A percentile compares a stretch with the other conserved stretches of the same genome.
phyloP scores from a whole-genome alignment of 2,797 vertebrate species.

The Spinus pinus region DNA sequence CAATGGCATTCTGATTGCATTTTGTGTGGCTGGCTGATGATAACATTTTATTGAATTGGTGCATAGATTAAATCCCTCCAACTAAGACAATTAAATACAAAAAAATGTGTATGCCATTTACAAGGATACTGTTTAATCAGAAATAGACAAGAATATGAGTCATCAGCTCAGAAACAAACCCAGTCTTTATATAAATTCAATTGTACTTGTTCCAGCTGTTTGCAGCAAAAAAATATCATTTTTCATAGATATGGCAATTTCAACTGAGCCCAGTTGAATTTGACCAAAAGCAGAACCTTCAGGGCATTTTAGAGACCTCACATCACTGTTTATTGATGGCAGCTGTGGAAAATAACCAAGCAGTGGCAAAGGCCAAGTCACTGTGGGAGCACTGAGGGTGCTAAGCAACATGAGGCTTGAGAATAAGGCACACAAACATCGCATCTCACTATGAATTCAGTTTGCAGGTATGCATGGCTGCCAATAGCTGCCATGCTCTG shows the following conservation, averaged over 20 bases:
- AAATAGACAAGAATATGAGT: constrained; percentile 61
- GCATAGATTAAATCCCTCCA: constrained; percentile 43
- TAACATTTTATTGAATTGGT: constrained; percentile 45
- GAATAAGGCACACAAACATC: background rate
- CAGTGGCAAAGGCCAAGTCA: background rate
- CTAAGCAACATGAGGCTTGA: background rate
- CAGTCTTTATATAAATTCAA: constrained; percentile 42
- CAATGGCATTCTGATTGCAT: constrained; percentile 6
- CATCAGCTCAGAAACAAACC: constrained; percentile 53
- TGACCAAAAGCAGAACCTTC: background rate
- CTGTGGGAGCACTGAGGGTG: background rate
- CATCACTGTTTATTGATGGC: background rate
- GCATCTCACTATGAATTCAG: background rate
- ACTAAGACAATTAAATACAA: constrained; percentile 54
- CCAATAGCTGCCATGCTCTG: background rate
- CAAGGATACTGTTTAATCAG: constrained; percentile 64
- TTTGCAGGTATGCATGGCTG: background rate
- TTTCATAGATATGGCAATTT: background rate
- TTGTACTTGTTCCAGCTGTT: constrained; percentile 36
- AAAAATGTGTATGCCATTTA: constrained; percentile 46
- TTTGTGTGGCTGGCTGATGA: background rate
- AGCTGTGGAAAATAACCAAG: background rate
- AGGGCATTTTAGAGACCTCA: background rate
- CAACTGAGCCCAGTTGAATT: background rate
- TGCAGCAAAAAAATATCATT: background rate